Base-by-base conservation (phyloP, 2,888 invertebrate genomes). In the Hyles lineata region DNA sequence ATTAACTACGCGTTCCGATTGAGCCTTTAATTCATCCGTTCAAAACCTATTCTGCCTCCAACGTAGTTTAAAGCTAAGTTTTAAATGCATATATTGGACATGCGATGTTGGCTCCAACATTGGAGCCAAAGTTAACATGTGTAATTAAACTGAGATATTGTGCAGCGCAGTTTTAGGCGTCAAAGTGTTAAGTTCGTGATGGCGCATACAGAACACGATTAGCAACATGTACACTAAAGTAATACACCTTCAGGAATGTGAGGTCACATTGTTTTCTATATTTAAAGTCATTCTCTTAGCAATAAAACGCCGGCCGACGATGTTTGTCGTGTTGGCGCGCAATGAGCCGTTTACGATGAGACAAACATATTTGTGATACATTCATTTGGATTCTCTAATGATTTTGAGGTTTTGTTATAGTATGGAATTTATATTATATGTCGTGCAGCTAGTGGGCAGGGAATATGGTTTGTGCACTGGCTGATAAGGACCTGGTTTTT, bases 171-270 rank as follows among this genome's bases (percentile, higher is more conserved):
- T 87, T 83, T 91, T 90, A 91, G 80, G 79, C 43, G 59, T 67
- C 59, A 58, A 52, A 35, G 50, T 73, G 62, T 67, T 69, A 69
- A 71, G 67, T 69, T 69, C 92, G 92, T 92, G 92, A 85, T 89
- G 87, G 80, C 83, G 93, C 92, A 92, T 92, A 90, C 89, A 83
- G 77, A 80, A 77, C 82, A 75, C 89, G 90, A 92, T 92, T 92
- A 91, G 89, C 90, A 87, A 87, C 86, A 85, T 84, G 85, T 83
- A 87, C 81, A 79, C 82, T 84, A 85, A 86, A 88, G 84, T 85
- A 82, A 85, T 83, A 85, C 83, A 79, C 78, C 83, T 85, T 79
- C 78, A 85, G 85, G 89, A 87, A 88, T 90, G 89, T 83, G 79
- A 82, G 82, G 82, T 82, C 84, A 84, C 85, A 87, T 87, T 89